Percentiles rank a stretch among this genome's conserved stretches.
Conservation (phyloP, 2,797 vertebrate genomes). For the Pteropus rufus region DNA sequence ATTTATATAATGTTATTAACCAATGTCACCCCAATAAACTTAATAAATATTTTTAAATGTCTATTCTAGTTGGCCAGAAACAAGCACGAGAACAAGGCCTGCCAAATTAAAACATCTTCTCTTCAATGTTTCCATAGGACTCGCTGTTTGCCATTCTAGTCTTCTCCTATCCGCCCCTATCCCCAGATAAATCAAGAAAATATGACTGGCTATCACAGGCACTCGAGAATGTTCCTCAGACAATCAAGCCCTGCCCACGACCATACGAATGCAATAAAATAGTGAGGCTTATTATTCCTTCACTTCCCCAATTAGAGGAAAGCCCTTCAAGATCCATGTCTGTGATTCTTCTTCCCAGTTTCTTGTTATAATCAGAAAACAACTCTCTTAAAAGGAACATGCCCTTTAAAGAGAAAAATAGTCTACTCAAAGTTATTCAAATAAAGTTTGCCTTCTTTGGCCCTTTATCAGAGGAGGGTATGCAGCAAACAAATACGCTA, state of each 20-base stretch:
- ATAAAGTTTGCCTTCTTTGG: background rate
- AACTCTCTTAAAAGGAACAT: background rate
- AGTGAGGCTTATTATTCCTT: background rate
- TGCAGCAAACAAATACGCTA: conserved; percentile 10
- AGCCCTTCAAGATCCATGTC: background rate
- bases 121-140: background rate
- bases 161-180: background rate
- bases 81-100: background rate
- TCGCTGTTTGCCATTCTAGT: background rate
- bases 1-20: background rate
- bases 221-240: background rate
- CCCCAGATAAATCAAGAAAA: background rate
- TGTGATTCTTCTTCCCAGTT: conserved; percentile 17
- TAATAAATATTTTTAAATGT: background rate
- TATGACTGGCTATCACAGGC: too few relatives aligned
- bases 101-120: background rate
- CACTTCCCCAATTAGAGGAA: background rate
- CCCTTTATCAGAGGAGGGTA: conserved; percentile 53
- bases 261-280: background rate
- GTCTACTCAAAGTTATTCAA: background rate
- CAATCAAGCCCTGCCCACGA: background rate
- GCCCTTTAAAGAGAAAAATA: conserved; percentile 4
- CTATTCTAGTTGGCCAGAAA: background rate
- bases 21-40: background rate
- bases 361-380: background rate